phyloP scores from a whole-genome alignment of 2,888 invertebrate species.

The Acanthoscelides obtectus region DNA sequence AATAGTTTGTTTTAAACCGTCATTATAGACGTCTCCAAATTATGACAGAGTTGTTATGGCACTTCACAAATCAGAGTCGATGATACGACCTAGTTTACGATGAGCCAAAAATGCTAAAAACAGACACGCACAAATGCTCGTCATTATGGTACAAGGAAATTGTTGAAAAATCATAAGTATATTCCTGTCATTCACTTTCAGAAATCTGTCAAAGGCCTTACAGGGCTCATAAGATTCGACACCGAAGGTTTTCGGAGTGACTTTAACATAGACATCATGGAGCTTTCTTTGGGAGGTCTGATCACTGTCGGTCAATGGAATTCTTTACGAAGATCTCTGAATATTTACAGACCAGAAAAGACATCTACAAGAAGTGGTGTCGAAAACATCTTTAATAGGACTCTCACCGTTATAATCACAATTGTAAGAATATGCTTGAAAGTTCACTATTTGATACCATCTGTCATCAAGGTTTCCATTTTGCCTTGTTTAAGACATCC shows the following conservation, averaged over 20 bases:
- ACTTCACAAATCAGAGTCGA: no score
- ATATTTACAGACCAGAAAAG: constrained; percentile 12
- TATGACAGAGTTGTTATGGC: no score
- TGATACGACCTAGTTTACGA: no score
- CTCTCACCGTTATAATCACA: constrained; percentile 68
- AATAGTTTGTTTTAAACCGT: no score
- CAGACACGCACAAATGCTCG: no score
- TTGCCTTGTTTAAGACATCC: no score
- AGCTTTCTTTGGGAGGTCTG: constrained; percentile 60
- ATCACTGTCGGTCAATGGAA: constrained; percentile 67
- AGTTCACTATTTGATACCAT: no score
- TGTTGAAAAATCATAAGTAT: background rate
- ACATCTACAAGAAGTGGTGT: constrained; percentile 37
- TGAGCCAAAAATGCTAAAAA: no score
- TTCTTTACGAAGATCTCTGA: constrained; percentile 42
- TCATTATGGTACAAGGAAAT: background rate
- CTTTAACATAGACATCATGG: constrained; percentile 64
- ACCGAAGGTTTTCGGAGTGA: constrained; percentile 70
- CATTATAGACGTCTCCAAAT: no score
- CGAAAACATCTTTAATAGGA: constrained; percentile 64
- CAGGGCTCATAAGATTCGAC: constrained; percentile 75
- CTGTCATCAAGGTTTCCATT: no score
- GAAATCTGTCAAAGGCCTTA: constrained; percentile 65
- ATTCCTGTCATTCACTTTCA: constrained; percentile 39
- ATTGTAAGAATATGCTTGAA: constrained; percentile 58